Conservation (phyloP, 2,797 vertebrate genomes). For the Rhynchotus rufescens region DNA sequence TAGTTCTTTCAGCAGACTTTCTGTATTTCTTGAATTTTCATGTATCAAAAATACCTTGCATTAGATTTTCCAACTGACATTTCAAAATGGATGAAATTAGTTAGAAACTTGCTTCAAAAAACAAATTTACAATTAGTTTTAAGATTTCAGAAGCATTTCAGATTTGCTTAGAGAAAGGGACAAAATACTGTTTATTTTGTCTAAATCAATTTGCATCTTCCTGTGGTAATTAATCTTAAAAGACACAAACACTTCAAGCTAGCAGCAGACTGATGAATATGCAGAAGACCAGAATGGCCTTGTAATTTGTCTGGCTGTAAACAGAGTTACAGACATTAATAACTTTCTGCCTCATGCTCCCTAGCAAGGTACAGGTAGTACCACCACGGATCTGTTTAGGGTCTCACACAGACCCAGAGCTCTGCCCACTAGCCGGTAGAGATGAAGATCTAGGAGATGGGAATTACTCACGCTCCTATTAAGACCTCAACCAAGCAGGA, state of each 20-base stretch:
- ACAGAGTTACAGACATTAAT: background rate
- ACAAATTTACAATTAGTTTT: background rate
- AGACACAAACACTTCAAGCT: constrained; percentile 11
- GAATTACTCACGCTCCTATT: background rate
- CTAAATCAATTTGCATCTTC: background rate
- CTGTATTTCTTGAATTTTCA: background rate
- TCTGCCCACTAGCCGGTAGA: background rate
- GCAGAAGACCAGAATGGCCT: background rate
- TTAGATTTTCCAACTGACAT: background rate
- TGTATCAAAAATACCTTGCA: background rate
- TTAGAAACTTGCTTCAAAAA: background rate
- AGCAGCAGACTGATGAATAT: constrained; percentile 2
- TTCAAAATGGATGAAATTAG: background rate
- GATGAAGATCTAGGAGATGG: background rate
- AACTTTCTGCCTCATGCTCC: background rate
- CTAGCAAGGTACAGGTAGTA: background rate
- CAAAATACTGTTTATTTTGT: background rate
- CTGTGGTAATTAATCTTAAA: constrained; percentile 14
- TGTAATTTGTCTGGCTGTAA: background rate
- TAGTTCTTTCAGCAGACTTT: background rate
- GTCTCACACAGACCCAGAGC: background rate
- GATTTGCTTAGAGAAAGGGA: background rate
- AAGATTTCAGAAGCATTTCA: background rate
- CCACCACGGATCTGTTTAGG: background rate
- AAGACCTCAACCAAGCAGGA: background rate